Conservation (phyloP, 1,140 invertebrate species). For the Drosophila sp. region DNA sequence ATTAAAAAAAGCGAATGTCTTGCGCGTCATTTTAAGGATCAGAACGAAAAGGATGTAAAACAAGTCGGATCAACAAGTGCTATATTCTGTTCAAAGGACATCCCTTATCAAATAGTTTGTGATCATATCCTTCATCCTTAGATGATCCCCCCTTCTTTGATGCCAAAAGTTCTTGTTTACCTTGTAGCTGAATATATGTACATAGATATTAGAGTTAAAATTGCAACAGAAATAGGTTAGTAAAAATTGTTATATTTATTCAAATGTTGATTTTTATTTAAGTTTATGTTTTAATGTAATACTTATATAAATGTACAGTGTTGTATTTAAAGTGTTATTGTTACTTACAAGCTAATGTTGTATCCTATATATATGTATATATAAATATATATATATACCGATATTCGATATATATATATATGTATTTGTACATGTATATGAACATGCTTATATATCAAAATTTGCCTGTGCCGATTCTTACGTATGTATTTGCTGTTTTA, state of each 20-base stretch:
- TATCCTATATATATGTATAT: constrained; percentile 45
- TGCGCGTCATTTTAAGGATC: no score
- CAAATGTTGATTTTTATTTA: constrained; percentile 72
- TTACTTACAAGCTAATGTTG: constrained; percentile 31
- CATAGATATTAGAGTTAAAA: constrained; percentile 1
- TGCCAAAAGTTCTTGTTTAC: no score
- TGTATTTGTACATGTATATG: constrained; percentile 27
- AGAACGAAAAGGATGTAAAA: no score
- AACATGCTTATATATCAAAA: constrained; percentile 28
- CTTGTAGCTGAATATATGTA: no score
- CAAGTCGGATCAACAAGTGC: no score
- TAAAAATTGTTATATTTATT: constrained; percentile 47
- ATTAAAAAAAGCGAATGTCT: no score
- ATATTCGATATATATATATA: constrained; percentile 24
- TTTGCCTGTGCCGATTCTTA: constrained; percentile 58
- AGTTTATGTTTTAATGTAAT: constrained; percentile 56
- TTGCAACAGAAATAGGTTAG: not conserved
- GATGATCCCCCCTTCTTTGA: no score
- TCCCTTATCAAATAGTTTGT: no score
- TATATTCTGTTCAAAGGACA: no score
- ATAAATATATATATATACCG: constrained; percentile 46
- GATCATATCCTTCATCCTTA: no score
- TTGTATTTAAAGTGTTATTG: constrained; percentile 53
- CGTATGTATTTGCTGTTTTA: constrained; percentile 54
- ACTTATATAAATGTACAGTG: constrained; percentile 66